These are phyloP conservation scores for Hemibagrus guttatus DNA, from an alignment of 2,797 vertebrate genomes.

Conservation along the genomic window DNA sequence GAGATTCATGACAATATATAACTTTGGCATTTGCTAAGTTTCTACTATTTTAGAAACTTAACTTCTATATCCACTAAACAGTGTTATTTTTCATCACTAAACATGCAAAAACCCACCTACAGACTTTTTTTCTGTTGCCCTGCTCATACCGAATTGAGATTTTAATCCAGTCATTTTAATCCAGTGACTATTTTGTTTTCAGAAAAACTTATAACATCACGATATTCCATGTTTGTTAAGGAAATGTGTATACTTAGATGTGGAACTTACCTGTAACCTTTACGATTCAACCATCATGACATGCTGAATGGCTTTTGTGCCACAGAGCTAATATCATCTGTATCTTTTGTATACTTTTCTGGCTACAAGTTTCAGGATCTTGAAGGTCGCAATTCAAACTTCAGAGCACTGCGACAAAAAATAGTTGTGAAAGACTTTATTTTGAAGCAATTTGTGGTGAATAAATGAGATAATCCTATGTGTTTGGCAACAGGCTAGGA, in stretches of 20 bases:
- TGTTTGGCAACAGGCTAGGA: neutral
- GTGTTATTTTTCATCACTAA: neutral
- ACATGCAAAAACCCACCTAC: neutral
- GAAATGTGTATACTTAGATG: neutral
- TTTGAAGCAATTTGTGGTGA: neutral
- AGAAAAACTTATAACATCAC: neutral
- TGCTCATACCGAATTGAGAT: neutral
- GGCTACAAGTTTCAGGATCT: neutral
- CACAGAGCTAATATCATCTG: too few relatives aligned
- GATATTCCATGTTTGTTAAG: neutral
- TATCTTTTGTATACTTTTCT: neutral
- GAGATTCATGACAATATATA: neutral
- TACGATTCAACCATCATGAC: neutral
- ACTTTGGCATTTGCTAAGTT: neutral
- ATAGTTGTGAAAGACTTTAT: neutral
- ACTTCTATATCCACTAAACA: neutral
- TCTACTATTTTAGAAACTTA: neutral
- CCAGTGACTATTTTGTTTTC: neutral
- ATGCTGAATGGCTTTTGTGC: neutral
- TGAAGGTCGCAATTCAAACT: neutral
- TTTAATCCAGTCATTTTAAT: neutral
- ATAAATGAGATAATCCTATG: neutral
- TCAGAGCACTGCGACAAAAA: neutral
- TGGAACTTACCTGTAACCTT: neutral
- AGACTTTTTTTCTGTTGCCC: neutral